Conservation (phyloP, 2,113 vertebrate species). For the Pelobates fuscus region DNA sequence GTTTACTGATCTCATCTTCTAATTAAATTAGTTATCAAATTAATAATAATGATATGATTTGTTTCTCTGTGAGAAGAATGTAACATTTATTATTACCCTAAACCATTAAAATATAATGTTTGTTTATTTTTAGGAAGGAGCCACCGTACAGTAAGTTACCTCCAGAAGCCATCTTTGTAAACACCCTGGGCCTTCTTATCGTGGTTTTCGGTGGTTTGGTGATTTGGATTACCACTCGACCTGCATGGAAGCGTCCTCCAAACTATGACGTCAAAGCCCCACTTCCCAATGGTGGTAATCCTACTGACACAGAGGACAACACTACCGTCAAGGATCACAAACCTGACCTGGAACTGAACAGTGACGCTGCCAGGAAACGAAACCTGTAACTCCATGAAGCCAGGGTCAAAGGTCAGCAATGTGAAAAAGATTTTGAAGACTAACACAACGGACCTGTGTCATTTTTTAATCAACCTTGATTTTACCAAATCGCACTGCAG, state of each 20-base stretch:
- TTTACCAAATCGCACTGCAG: not conserved
- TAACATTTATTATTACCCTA: no score
- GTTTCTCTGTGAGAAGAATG: no score
- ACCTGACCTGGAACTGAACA: constrained; percentile 62
- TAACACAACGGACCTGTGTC: not conserved
- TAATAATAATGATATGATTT: no score
- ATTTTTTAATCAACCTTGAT: not conserved
- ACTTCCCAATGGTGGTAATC: no score
- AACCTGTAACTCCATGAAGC: constrained; percentile 72
- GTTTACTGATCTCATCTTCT: no score
- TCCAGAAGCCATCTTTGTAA: constrained; percentile 84
- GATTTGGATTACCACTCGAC: constrained; percentile 86
- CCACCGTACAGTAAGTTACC: constrained; percentile 75
- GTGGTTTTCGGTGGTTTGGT: constrained; percentile 79
- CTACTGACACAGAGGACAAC: constrained; percentile 53
- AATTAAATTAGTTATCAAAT: no score
- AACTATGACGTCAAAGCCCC: constrained; percentile 62
- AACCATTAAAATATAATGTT: no score
- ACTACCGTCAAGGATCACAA: constrained; percentile 62
- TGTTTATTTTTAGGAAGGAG: constrained; percentile 53
- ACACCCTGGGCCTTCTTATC: constrained; percentile 83
- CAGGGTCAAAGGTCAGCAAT: constrained; percentile 72
- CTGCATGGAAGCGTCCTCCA: constrained; percentile 86
- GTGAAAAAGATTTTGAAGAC: constrained; percentile 54
- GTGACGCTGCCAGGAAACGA: constrained; percentile 74